Evolutionary conservation across 1,140 invertebrate genomes (phyloP).

Genomic region (Drosophila prosaltans): DNA sequence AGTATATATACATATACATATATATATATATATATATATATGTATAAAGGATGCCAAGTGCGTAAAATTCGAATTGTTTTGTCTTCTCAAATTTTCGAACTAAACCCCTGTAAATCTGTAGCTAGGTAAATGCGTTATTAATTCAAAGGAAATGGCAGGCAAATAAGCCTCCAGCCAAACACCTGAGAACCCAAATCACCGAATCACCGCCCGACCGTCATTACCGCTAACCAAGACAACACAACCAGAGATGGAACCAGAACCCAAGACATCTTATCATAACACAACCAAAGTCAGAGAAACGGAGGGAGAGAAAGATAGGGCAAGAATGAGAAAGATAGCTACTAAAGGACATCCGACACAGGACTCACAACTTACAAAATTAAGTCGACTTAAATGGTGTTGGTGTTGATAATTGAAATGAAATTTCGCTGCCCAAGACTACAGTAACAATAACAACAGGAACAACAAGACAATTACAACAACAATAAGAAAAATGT

Average conservation of each 20-base stretch:
- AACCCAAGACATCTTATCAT: neutral
- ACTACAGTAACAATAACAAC: neutral
- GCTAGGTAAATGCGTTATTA: conserved; percentile 7
- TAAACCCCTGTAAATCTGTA: conserved; percentile 3
- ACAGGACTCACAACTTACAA: conserved; percentile 24
- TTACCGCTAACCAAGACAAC: neutral
- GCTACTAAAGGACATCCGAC: conserved; percentile 3
- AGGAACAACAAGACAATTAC: conserved; percentile 15
- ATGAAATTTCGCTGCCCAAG: conserved; percentile 53
- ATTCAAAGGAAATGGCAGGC: conserved; percentile 3
- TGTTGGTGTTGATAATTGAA: conserved; percentile 71
- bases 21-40: too few relatives aligned
- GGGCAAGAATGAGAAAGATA: too few relatives aligned
- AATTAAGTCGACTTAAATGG: conserved; percentile 57
- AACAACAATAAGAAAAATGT: conserved; percentile 14
- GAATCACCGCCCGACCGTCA: neutral
- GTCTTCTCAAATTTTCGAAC: neutral
- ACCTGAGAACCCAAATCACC: conserved; percentile 3
- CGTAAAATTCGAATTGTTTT: neutral
- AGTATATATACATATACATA: too few relatives aligned
- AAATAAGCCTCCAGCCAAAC: conserved; percentile 7
- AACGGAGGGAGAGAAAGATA: neutral
- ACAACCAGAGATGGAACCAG: neutral
- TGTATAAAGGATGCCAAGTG: too few relatives aligned
- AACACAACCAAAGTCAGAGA: neutral